A percentile compares a stretch with the other conserved stretches of the same genome.
Evolutionary conservation across 2,888 invertebrate genomes (phyloP).

Genomic region (Parascotia fuliginaria): DNA sequence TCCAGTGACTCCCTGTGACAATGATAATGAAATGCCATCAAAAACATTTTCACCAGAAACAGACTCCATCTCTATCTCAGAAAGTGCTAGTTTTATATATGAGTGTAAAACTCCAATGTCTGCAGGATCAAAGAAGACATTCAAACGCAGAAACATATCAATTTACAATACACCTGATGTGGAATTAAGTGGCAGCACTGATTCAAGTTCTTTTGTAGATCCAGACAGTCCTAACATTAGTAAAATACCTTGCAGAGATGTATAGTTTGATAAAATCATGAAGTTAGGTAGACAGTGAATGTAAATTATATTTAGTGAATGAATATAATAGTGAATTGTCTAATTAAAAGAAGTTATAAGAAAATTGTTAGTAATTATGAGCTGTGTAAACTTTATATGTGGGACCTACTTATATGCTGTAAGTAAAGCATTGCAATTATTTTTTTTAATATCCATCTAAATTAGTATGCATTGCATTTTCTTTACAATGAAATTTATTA

Average conservation of each 20-base stretch:
- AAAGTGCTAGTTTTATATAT: conserved; percentile 49
- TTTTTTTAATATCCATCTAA: too few relatives aligned
- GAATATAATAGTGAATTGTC: too few relatives aligned
- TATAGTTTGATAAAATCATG: too few relatives aligned
- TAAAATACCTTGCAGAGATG: conserved; percentile 52
- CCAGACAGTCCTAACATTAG: conserved; percentile 56
- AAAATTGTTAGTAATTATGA: too few relatives aligned
- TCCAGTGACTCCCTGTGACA: conserved; percentile 67
- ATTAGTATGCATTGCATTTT: too few relatives aligned
- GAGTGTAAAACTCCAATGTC: conserved; percentile 64
- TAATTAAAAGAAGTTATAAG: too few relatives aligned
- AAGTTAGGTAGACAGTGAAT: too few relatives aligned
- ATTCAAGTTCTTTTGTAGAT: conserved; percentile 46
- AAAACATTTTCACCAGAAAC: conserved; percentile 45
- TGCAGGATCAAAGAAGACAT: conserved; percentile 62
- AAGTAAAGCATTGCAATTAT: too few relatives aligned
- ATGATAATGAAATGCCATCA: conserved; percentile 48
- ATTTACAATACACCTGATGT: conserved; percentile 66
- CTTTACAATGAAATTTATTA: not conserved
- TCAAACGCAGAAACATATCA: conserved; percentile 77
- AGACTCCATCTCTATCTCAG: conserved; percentile 49
- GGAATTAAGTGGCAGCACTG: conserved; percentile 57
- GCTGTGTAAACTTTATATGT: too few relatives aligned
- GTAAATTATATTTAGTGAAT: too few relatives aligned
- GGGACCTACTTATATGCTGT: too few relatives aligned